Conservation (phyloP, 2,113 vertebrate species). For the Carassius gibelio region DNA sequence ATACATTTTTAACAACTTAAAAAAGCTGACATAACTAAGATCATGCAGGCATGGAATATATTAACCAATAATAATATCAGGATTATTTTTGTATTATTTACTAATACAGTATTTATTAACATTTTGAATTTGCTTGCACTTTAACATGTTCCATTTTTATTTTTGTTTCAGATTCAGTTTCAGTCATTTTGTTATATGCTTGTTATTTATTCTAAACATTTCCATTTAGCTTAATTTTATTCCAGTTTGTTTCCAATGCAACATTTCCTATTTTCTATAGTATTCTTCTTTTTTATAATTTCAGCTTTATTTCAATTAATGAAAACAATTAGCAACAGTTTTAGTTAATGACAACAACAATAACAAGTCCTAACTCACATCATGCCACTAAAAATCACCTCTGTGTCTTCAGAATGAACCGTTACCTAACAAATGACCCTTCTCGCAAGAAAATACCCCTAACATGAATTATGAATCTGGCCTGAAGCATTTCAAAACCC, state of each 20-base stretch:
- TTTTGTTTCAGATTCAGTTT: neutral
- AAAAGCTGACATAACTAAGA: neutral
- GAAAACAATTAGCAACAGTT: neutral
- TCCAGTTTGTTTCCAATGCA: neutral
- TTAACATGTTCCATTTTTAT: neutral
- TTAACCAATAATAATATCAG: no score
- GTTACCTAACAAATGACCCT: neutral
- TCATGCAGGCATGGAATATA: no score
- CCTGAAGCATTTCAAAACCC: neutral
- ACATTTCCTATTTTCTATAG: neutral
- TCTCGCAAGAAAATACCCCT: neutral
- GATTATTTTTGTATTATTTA: no score
- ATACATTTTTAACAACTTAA: neutral
- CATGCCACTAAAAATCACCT: neutral
- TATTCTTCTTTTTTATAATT: neutral
- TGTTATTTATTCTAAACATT: neutral
- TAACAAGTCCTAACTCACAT: neutral
- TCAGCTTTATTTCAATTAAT: neutral
- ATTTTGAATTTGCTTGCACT: no score
- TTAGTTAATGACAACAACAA: neutral
- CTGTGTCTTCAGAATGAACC: neutral
- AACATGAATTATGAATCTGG: neutral
- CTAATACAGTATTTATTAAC: no score
- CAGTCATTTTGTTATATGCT: neutral
- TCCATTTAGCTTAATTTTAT: neutral